These are phyloP conservation scores for Odontomyia ornata DNA, from an alignment of 2,888 invertebrate species.

Conservation along the genomic window DNA sequence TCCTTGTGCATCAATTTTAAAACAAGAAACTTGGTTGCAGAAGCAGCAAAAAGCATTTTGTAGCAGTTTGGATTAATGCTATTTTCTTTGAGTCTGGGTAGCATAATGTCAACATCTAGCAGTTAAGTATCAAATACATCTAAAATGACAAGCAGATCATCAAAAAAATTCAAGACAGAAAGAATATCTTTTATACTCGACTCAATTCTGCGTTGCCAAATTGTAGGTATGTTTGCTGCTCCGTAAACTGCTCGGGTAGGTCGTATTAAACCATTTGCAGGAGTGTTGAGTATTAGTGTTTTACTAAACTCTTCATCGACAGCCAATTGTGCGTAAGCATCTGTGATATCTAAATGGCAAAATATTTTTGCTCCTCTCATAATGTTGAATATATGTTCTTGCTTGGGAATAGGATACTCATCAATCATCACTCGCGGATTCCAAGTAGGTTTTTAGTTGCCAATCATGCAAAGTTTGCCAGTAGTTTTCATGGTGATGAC, in stretches of 20 bases:
- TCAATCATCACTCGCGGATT: slow-evolving; percentile 46
- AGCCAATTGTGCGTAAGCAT: no score
- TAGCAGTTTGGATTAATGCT: slow-evolving; percentile 38
- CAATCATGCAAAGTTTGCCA: slow-evolving; percentile 46
- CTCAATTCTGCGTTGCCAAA: slow-evolving; percentile 48
- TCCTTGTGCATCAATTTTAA: slow-evolving; percentile 40
- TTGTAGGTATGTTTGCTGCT: no score
- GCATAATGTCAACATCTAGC: not conserved
- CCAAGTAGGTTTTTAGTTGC: slow-evolving; percentile 48
- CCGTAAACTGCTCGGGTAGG: slow-evolving; percentile 5
- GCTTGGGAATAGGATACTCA: slow-evolving; percentile 46
- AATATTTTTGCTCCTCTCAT: slow-evolving; percentile 43
- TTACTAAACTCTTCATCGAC: no score
- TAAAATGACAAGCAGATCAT: not conserved
- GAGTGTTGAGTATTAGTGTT: no score
- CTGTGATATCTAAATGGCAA: slow-evolving; percentile 44
- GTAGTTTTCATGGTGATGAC: slow-evolving; percentile 45
- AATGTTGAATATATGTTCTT: no score
- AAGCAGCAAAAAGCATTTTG: slow-evolving; percentile 35
- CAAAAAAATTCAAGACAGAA: no score
- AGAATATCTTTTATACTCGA: not conserved
- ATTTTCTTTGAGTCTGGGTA: not conserved
- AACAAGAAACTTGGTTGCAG: slow-evolving; percentile 43
- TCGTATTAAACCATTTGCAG: not conserved
- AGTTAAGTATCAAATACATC: not conserved